A percentile compares a stretch with the other conserved stretches of the same genome.
Evolutionary conservation across 2,888 invertebrate genomes (phyloP).

Genomic region (Prenolepis imparis): DNA sequence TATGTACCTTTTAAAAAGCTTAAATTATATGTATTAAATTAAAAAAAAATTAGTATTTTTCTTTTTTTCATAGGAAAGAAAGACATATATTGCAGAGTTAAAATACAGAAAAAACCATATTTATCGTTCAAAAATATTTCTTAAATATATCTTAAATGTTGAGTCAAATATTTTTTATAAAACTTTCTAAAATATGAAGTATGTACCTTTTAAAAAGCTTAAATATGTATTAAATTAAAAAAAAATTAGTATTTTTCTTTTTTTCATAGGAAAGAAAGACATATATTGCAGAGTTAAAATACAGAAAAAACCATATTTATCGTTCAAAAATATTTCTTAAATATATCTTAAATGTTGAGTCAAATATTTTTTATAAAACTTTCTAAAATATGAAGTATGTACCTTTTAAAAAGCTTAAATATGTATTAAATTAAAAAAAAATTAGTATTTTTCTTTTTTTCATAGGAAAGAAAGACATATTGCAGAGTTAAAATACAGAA

Average conservation of each 20-base stretch:
- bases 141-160: too few species aligned
- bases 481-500: neutral
- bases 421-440: neutral
- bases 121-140: too few species aligned
- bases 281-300: neutral
- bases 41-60: neutral
- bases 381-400: too few species aligned
- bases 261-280: neutral
- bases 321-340: too few species aligned
- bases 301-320: too few species aligned
- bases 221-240: neutral
- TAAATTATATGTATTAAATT: neutral
- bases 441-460: neutral
- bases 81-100: neutral
- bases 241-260: neutral
- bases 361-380: too few species aligned
- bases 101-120: too few species aligned
- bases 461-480: neutral
- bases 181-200: too few species aligned
- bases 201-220: too few species aligned
- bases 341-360: too few species aligned
- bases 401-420: neutral
- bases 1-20: too few species aligned
- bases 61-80: neutral
- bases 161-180: too few species aligned